Evolutionary conservation across 30 jellyfish, hydroid and myxozoan species (phyloP), one percentile per base, ranked within the genome.

Genomic region (Pelagia noctiluca): DNA sequence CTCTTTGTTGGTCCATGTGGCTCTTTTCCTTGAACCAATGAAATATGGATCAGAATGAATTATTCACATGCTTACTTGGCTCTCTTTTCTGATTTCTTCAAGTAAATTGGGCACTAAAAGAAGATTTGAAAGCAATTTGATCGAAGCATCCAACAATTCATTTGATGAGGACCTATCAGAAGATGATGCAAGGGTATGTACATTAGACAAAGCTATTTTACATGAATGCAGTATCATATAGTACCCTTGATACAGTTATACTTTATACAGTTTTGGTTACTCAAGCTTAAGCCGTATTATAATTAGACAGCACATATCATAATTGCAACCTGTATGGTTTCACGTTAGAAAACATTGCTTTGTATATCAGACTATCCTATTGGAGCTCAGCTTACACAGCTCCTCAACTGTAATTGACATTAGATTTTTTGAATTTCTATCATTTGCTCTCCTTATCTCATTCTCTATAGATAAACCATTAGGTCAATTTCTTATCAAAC

Each of bases 331-430:
- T 42, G 57, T 42, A 42, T 42, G 57, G 57, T 42, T 42, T 42
- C 57, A 42, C 57, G 8, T 42, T 42, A 16, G 57, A 42, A 5
- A 42, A 42, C 57, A 42, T 42, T 42, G 57, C 57, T 42, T 42
- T 42, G 57, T 42, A 5, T 16, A 42, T 42, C 57, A 42, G 16
- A 42, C 57, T 42, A 42, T 42, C 57, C 57, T 42, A 42, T 5
- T 42, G 57, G 57, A 42, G 57, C 57, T 42, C 57, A 42, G 57
- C 57, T 42, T 42, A 8, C 57, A 42, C 57, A 42, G 57, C 57
- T 42, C 16, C 16, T 42, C 16, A 42, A 42, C 8, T 42, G 57
- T 5, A 42, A 42, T 5, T 42, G 57, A 42, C 57, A 42, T 42
- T 42, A 42, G 12, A 42, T 42, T 42, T 42, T 42, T 5, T 5